phyloP scores from a whole-genome alignment of 1,140 invertebrate species.

The Halyomorpha halys region DNA sequence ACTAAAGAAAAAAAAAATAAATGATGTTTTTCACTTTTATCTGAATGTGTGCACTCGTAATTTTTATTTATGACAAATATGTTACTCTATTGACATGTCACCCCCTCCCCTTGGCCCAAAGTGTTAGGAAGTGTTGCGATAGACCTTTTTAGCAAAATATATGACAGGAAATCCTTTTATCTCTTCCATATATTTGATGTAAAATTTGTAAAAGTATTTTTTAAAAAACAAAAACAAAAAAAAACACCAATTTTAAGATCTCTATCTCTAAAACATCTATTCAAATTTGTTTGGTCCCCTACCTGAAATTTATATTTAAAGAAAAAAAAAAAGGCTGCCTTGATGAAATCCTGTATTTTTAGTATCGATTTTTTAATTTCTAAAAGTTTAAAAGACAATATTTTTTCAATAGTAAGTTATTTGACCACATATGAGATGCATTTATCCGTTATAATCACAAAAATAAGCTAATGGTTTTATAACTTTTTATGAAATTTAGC shows the following conservation, averaged over 20 bases:
- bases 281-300: conserved; percentile 15
- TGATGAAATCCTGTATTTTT: conserved; percentile 14
- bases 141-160: conserved; percentile 20
- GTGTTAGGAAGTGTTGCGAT: conserved; percentile 22
- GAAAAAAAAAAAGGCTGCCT: conserved; percentile 13
- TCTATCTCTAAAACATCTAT: conserved; percentile 9
- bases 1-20: not conserved
- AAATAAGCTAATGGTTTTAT: conserved; percentile 18
- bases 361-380: conserved; percentile 1
- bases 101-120: conserved; percentile 27
- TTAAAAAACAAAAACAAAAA: conserved; percentile 15
- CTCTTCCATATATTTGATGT: conserved; percentile 3
- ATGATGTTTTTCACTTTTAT: conserved; percentile 24
- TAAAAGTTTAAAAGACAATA: conserved; percentile 14
- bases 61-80: conserved; percentile 18
- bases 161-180: conserved; percentile 7
- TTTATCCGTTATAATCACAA: conserved; percentile 15
- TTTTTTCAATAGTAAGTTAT: conserved; percentile 18
- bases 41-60: conserved; percentile 26
- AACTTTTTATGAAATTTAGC: conserved; percentile 23
- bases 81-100: conserved; percentile 19
- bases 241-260: conserved; percentile 15
- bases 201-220: conserved; percentile 14
- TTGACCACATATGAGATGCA: conserved; percentile 15
- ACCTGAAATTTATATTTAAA: conserved; percentile 22